Evolutionary conservation across 1,140 invertebrate species (phyloP).

Genomic region (Euura lappo): DNA sequence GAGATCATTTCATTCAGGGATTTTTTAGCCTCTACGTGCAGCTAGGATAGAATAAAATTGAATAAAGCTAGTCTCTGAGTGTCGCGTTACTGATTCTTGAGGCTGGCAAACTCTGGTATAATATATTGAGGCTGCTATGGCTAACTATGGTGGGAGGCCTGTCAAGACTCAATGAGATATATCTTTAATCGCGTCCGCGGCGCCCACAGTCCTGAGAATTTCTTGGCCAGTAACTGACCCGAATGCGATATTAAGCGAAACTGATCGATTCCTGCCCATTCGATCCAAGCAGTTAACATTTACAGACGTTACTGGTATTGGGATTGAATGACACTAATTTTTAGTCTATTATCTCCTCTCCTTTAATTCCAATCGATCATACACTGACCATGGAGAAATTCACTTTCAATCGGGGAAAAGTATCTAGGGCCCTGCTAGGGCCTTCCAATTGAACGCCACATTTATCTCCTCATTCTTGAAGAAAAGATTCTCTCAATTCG

Average conservation of each 20-base stretch:
- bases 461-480: too few species aligned
- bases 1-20: neutral
- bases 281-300: neutral
- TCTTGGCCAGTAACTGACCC: slow-evolving; percentile 2
- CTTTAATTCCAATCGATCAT: too few species aligned
- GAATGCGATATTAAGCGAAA: neutral
- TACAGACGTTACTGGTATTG: neutral
- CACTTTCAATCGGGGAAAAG: too few species aligned
- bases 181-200: neutral
- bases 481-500: too few species aligned
- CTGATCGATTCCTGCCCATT: neutral
- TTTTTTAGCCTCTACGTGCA: neutral
- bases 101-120: neutral
- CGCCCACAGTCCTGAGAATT: neutral
- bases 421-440: too few species aligned
- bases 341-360: neutral
- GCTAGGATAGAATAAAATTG: neutral
- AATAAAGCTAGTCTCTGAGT: neutral
- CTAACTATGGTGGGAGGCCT: neutral
- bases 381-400: too few species aligned
- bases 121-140: neutral
- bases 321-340: neutral
- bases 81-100: neutral
- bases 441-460: too few species aligned
- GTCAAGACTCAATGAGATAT: neutral